These are phyloP conservation scores for Cydia pomonella DNA, from an alignment of 1,140 invertebrate genomes.

Conservation along the genomic window DNA sequence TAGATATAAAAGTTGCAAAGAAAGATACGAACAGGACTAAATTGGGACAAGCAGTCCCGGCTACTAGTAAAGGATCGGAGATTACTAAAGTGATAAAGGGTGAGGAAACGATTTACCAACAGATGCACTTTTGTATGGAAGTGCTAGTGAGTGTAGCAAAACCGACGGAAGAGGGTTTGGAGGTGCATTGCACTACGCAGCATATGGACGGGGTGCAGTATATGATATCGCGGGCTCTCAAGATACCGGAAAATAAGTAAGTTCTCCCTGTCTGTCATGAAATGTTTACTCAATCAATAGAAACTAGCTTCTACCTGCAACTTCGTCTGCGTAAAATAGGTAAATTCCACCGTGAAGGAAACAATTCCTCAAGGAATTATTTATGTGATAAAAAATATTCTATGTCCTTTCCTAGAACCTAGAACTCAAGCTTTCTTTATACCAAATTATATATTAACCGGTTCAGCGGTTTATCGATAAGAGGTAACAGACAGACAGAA, in stretches of 20 bases:
- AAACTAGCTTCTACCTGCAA: too few relatives aligned
- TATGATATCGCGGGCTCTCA: constrained; percentile 80
- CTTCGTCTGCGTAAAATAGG: too few relatives aligned
- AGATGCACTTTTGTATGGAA: constrained; percentile 77
- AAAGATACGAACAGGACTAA: constrained; percentile 45
- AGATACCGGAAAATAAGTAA: constrained; percentile 63
- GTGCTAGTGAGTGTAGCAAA: constrained; percentile 82
- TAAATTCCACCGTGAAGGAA: too few relatives aligned
- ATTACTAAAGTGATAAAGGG: constrained; percentile 66
- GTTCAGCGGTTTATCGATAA: too few relatives aligned
- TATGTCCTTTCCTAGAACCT: too few relatives aligned
- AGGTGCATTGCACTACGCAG: constrained; percentile 83
- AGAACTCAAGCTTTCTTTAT: constrained; percentile 40
- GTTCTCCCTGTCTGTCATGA: constrained; percentile 74
- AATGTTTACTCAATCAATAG: too few relatives aligned
- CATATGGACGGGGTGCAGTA: constrained; percentile 83
- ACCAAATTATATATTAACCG: too few relatives aligned
- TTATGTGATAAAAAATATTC: too few relatives aligned
- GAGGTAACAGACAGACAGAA: too few relatives aligned
- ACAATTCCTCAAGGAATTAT: too few relatives aligned
- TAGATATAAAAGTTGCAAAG: constrained; percentile 55
- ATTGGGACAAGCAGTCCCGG: constrained; percentile 35
- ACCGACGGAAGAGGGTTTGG: constrained; percentile 84
- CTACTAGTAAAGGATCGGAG: constrained; percentile 56
- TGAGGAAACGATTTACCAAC: constrained; percentile 52